Percentiles rank a stretch among this genome's conserved stretches.
phyloP scores from a whole-genome alignment of 2,113 vertebrate genomes.

The Theropithecus gelada region DNA sequence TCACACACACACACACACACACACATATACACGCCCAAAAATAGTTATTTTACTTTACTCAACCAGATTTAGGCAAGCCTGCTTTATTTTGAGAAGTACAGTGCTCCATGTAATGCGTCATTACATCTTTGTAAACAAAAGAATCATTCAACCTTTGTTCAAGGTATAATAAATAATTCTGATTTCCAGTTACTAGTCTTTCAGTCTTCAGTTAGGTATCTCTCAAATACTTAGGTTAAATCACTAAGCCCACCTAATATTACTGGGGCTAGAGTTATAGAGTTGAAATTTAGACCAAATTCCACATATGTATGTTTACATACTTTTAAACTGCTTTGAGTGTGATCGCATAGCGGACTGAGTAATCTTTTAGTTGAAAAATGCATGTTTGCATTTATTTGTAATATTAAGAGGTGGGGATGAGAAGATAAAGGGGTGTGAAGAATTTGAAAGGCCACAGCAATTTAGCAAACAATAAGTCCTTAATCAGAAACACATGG shows the following conservation, averaged over 20 bases:
- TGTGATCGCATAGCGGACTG: conserved; percentile 71
- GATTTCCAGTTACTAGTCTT: neutral
- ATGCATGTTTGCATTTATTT: neutral
- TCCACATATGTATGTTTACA: conserved; percentile 76
- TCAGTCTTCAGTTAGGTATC: neutral
- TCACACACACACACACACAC: neutral
- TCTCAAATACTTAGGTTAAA: neutral
- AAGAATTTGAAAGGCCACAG: conserved; percentile 81
- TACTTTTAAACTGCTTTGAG: conserved; percentile 75
- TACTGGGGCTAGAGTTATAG: neutral
- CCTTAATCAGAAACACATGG: conserved; percentile 82
- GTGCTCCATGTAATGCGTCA: neutral
- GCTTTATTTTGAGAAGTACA: neutral
- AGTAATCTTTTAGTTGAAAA: conserved; percentile 73
- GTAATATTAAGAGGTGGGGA: neutral
- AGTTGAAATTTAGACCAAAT: conserved; percentile 48
- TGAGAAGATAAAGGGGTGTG: conserved; percentile 51
- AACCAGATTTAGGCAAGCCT: neutral
- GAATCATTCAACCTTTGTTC: neutral
- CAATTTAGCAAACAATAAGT: conserved; percentile 82
- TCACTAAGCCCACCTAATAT: neutral
- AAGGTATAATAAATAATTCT: neutral
- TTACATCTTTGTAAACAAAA: neutral
- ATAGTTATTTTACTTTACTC: neutral
- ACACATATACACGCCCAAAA: neutral